Conservation (phyloP, 2,888 invertebrate genomes). For the Margaritifera margaritifera region DNA sequence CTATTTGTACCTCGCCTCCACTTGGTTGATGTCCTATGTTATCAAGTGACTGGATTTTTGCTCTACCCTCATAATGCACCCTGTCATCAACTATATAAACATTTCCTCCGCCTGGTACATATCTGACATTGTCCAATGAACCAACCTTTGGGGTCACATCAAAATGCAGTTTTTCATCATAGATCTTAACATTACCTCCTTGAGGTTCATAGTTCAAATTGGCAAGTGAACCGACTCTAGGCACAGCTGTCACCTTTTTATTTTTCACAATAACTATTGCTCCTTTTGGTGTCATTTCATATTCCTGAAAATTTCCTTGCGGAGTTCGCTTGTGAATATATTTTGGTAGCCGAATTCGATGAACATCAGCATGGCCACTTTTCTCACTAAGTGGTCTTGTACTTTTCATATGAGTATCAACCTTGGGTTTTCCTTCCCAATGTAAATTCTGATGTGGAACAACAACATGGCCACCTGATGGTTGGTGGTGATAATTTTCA, state of each 20-base stretch:
- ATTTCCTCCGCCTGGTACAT: conserved; percentile 43
- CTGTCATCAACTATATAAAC: conserved; percentile 28
- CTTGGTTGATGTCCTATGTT: conserved; percentile 86
- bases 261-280: conserved; percentile 42
- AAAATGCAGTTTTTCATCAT: conserved; percentile 21
- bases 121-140: conserved; percentile 45
- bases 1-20: conserved; percentile 41
- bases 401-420: conserved; percentile 77
- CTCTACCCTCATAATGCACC: conserved; percentile 79
- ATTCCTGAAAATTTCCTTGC: conserved; percentile 79
- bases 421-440: conserved; percentile 45
- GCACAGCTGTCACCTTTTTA: conserved; percentile 26
- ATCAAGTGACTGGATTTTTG: conserved; percentile 93
- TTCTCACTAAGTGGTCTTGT: too few species aligned
- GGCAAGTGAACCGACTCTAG: conserved; percentile 53
- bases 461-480: conserved; percentile 53
- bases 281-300: conserved; percentile 80
- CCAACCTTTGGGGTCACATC: conserved; percentile 40
- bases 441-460: conserved; percentile 36
- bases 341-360: too few species aligned
- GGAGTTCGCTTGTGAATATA: too few species aligned
- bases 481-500: conserved; percentile 49
- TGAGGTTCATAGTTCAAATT: conserved; percentile 48
- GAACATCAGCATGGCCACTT: too few species aligned
- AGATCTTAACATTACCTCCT: conserved; percentile 33